These are phyloP conservation scores for Microcebus jonahi DNA, from an alignment of 2,113 vertebrate genomes.

Conservation along the genomic window DNA sequence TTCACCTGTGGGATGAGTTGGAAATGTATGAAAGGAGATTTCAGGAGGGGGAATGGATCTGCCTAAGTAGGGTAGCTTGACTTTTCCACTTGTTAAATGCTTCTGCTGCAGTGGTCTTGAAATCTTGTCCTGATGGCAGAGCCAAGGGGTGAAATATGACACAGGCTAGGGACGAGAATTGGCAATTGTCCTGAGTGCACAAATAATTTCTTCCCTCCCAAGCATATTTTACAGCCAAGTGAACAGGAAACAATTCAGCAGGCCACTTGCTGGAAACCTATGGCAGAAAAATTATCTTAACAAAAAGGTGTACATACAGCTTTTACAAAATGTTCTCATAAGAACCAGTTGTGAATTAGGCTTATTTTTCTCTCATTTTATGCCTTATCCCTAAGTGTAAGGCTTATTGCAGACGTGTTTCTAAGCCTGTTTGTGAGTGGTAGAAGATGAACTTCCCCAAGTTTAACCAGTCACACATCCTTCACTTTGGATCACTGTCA, in stretches of 20 bases:
- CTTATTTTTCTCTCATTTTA: not conserved
- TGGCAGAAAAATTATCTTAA: constrained; percentile 40
- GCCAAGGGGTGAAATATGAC: constrained; percentile 80
- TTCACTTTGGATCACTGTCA: not conserved
- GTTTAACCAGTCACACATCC: not conserved
- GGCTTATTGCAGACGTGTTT: not conserved
- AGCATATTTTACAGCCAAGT: constrained; percentile 75
- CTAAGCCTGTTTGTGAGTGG: not conserved
- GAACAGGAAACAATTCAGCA: constrained; percentile 69
- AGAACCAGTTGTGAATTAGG: constrained; percentile 1
- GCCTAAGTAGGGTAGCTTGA: not conserved
- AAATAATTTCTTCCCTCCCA: constrained; percentile 82
- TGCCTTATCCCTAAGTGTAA: not conserved
- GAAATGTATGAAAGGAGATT: not conserved
- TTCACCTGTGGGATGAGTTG: not conserved
- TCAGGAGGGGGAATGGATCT: not conserved
- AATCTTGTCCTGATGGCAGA: constrained; percentile 75
- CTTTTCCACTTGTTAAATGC: constrained; percentile 57
- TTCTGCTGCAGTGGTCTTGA: constrained; percentile 65
- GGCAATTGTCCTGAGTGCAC: constrained; percentile 77
- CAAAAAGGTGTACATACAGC: not conserved
- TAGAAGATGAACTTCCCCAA: not conserved
- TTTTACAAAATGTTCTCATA: constrained; percentile 23
- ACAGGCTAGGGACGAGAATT: constrained; percentile 74
- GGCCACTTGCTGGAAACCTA: constrained; percentile 51